Evolutionary conservation across 2,888 invertebrate genomes (phyloP), one percentile per base, ranked within the genome.

Genomic region (Muschampia plurimacula): DNA sequence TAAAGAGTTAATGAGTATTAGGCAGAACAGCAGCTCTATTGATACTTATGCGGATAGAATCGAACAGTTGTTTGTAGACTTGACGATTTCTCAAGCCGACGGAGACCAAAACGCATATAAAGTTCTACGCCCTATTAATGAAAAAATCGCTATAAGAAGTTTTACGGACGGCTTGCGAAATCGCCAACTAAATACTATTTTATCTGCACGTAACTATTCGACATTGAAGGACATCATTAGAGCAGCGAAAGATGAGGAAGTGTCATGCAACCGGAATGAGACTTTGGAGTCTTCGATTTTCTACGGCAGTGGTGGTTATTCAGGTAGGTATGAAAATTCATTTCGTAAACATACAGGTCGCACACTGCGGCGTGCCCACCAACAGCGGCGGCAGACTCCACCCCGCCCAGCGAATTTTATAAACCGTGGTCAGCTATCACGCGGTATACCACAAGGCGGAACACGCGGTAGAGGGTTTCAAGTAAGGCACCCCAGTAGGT

Each of bases 51-150:
- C 74, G 49, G 69, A 70, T 9, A 69, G 74, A 60, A 72, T 75
- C 6, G 65, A 72, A 52, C 28, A 75, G 22, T 62, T 79, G 12
- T 77, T 77, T 74, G 75, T 76, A 2, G 76, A 79, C 46, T 63
- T 78, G 39, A 79, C 79, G 15, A 77, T 79, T 64, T 73, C 78
- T 12, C 78, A 79, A 57, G 75, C 78, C 36, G 68, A 77, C 57
- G 73, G 74, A 4, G 52, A 77, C 44, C 22, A 59, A 13, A 69
- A 69, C 7, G 66, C 59, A 8, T 76, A 67, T 72, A 62, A 74
- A 62, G 59, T 76, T 15, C 62, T 79, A 22, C 62, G 66, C 7
- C 76, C 79, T 9, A 66, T 77, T 39, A 77, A 79, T 64, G 79
- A 79, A 55, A 73, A 74, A 66, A 65, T 69, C 0, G 77, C 78